Conservation (phyloP, 1,140 invertebrate genomes). For the Oreohelix idahoensis region DNA sequence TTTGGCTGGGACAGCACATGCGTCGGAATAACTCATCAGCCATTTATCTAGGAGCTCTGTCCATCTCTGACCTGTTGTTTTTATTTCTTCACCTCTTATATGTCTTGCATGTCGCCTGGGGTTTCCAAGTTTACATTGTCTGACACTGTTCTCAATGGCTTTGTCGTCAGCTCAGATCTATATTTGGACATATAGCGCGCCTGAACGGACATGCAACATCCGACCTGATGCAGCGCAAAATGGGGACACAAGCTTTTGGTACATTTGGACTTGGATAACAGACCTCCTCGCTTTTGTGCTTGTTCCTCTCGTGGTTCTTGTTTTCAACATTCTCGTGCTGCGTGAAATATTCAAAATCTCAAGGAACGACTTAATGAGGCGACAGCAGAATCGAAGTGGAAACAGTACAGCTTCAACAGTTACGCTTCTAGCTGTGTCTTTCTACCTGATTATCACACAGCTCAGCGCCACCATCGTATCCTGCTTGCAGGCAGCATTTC, state of each 20-base stretch:
- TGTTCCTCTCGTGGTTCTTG: slow-evolving; percentile 59
- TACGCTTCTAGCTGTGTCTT: slow-evolving; percentile 63
- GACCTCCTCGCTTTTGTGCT: slow-evolving; percentile 59
- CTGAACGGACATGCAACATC: slow-evolving; percentile 47
- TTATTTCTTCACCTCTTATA: slow-evolving; percentile 63
- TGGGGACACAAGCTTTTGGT: slow-evolving; percentile 53
- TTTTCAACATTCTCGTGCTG: slow-evolving; percentile 63
- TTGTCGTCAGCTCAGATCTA: slow-evolving; percentile 60
- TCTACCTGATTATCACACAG: slow-evolving; percentile 64
- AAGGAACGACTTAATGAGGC: slow-evolving; percentile 43
- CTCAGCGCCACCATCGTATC: slow-evolving; percentile 60
- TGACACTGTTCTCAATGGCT: slow-evolving; percentile 48
- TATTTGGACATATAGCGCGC: slow-evolving; percentile 58
- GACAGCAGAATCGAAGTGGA: slow-evolving; percentile 32
- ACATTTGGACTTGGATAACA: slow-evolving; percentile 57
- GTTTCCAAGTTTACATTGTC: slow-evolving; percentile 49
- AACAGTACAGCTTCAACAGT: slow-evolving; percentile 59
- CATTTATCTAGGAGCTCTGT: slow-evolving; percentile 67
- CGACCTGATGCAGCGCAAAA: slow-evolving; percentile 47
- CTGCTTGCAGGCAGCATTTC: slow-evolving; percentile 48
- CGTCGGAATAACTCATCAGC: slow-evolving; percentile 69
- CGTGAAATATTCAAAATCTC: slow-evolving; percentile 55
- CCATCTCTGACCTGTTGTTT: slow-evolving; percentile 66
- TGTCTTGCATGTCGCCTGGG: slow-evolving; percentile 62
- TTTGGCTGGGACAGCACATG: slow-evolving; percentile 67